phyloP scores from a whole-genome alignment of 2,113 vertebrate species.

The Acanthochromis polyacanthus region DNA sequence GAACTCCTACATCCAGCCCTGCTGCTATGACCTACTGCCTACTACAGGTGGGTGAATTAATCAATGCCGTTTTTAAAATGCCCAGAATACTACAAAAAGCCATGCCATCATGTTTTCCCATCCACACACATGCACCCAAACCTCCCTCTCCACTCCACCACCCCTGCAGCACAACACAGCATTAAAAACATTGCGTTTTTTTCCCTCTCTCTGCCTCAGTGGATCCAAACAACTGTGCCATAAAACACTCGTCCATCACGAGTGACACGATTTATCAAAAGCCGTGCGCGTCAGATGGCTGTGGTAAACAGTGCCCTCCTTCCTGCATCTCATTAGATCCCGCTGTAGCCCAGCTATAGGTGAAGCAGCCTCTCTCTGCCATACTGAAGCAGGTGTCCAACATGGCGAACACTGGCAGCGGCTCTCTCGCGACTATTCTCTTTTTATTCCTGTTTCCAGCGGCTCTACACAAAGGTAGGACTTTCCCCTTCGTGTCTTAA shows the following conservation, averaged over 20 bases:
- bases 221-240: too few relatives aligned
- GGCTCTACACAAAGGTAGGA: slow-evolving; percentile 90
- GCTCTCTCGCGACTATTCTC: slow-evolving; percentile 87
- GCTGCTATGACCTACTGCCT: neutral
- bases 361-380: slow-evolving; percentile 85
- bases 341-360: slow-evolving; percentile 74
- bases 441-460: slow-evolving; percentile 87
- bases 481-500: slow-evolving; percentile 15
- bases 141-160: neutral
- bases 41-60: neutral
- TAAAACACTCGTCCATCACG: neutral
- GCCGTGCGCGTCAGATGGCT: slow-evolving; percentile 25
- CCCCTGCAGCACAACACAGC: neutral
- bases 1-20: neutral
- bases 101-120: neutral
- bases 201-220: too few relatives aligned
- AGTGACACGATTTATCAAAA: slow-evolving; percentile 4
- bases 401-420: slow-evolving; percentile 91
- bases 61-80: neutral
- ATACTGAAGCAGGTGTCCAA: slow-evolving; percentile 96
- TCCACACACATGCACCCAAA: neutral
- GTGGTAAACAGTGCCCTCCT: slow-evolving; percentile 67
- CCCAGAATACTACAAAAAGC: neutral
- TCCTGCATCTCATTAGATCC: slow-evolving; percentile 84
- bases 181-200: neutral